Base-by-base conservation (phyloP, 2,888 invertebrate genomes). In the Eudemis profundana region DNA sequence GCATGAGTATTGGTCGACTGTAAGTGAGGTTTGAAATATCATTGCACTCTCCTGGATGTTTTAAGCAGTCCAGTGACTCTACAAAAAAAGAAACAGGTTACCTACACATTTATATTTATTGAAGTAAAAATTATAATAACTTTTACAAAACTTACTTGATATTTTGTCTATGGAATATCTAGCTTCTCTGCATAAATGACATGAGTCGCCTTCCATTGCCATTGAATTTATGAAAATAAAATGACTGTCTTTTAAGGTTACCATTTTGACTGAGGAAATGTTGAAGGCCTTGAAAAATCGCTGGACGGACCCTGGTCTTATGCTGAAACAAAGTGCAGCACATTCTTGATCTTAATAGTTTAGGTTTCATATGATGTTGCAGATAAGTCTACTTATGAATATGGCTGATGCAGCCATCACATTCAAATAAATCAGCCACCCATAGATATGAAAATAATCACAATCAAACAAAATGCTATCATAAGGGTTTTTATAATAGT, bases 161-260 rank as follows among this genome's bases (percentile, higher is more conserved):
- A 96, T 93, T 82, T 93, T 91, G 61, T 93, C 85, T 54, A 96
- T 81, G 69, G 94, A 89, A 12, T 93, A 83, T 82, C 95, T 95
- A 0, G 98, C 98, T 61, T 95, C 94, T 61, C 89, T 89, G 84
- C 99, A 99, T 59, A 99, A 92, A 72, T 94, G 93, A 82, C 99
- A 99, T 1, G 95, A 95, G 85, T 99, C 99, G 0, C 97, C 97
- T 86, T 99, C 96, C 92, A 99, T 93, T 12, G 99, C 98, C 97
- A 99, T 98, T 68, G 98, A 98, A 85, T 99, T 99, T 5, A 99
- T 84, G 33, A 98, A 85, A 7, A 99, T 94, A 90, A 99, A 98
- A 81, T 97, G 95, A 82, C 95, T 96, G 27, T 94, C 95, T 75
- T 95, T 94, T 4, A 96, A 80, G 7, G 94, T 94, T 15, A 96